phyloP scores from a whole-genome alignment of 2,888 invertebrate genomes.

The Eupsilia transversa region DNA sequence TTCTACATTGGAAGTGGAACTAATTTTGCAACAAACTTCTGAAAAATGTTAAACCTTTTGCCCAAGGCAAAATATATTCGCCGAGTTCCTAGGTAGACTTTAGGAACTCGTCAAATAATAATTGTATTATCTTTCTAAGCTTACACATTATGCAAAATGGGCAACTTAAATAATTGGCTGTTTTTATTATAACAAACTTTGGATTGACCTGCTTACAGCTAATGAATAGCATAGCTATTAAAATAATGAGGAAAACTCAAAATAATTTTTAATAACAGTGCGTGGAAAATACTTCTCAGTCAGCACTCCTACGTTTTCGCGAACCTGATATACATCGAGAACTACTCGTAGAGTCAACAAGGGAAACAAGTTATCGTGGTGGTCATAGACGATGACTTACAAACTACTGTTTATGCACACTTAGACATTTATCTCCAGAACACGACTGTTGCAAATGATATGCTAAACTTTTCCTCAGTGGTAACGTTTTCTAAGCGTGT shows the following conservation, averaged over 20 bases:
- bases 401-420: constrained; percentile 31
- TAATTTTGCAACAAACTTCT: background rate
- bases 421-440: constrained; percentile 36
- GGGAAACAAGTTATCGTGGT: constrained; percentile 21
- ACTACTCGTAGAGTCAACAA: background rate
- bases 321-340: background rate
- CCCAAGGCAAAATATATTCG: background rate
- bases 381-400: constrained; percentile 30
- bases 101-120: background rate
- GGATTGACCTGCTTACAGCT: background rate
- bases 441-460: constrained; percentile 36
- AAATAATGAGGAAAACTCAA: background rate
- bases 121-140: background rate
- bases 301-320: background rate
- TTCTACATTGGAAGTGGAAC: background rate
- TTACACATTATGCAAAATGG: background rate
- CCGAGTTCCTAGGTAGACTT: background rate
- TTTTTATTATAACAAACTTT: background rate
- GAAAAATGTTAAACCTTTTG: background rate
- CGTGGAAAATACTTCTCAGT: background rate
- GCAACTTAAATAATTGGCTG: background rate
- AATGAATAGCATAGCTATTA: background rate
- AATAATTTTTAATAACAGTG: background rate
- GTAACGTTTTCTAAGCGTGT: constrained; percentile 26
- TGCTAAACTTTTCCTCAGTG: constrained; percentile 20